Percentiles rank a stretch among this genome's conserved stretches.
Evolutionary conservation across 37 sponge, comb jelly and placozoan species (phyloP).

Genomic region (Axinella damicornis): DNA sequence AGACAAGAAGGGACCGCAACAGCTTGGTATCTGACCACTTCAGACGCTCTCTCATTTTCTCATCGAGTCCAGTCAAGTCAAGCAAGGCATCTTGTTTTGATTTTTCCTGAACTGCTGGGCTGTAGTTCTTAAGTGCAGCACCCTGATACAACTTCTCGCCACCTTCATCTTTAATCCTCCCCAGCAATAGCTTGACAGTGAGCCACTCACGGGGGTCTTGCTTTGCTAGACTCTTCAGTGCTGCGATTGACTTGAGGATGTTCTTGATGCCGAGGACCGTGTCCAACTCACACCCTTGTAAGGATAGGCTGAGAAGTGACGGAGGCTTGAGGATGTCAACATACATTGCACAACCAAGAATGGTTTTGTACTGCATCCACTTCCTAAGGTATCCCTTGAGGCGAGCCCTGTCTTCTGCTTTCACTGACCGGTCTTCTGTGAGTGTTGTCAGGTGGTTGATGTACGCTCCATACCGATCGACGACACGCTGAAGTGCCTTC

Average conservation of each 20-base stretch:
- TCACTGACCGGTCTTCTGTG: constrained; percentile 24
- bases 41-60: constrained; percentile 34
- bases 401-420: constrained; percentile 17
- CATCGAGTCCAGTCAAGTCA: constrained; percentile 38
- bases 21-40: constrained; percentile 53
- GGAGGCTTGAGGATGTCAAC: constrained; percentile 54
- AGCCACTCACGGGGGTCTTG: constrained; percentile 52
- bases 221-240: constrained; percentile 28
- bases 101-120: background rate
- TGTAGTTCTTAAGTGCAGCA: constrained; percentile 28
- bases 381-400: constrained; percentile 48
- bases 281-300: constrained; percentile 43
- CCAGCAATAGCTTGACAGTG: constrained; percentile 42
- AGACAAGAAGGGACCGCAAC: constrained; percentile 45
- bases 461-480: constrained; percentile 66
- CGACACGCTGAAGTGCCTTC: constrained; percentile 41
- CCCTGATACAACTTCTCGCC: constrained; percentile 52
- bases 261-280: constrained; percentile 45
- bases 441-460: constrained; percentile 27
- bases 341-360: constrained; percentile 66
- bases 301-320: constrained; percentile 65
- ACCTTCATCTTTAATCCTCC: constrained; percentile 24
- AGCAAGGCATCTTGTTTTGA: constrained; percentile 6
- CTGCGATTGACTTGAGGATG: constrained; percentile 48
- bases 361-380: constrained; percentile 45